These are phyloP conservation scores for Chloebia gouldiae DNA, from an alignment of 2,113 vertebrate genomes.

Conservation along the genomic window DNA sequence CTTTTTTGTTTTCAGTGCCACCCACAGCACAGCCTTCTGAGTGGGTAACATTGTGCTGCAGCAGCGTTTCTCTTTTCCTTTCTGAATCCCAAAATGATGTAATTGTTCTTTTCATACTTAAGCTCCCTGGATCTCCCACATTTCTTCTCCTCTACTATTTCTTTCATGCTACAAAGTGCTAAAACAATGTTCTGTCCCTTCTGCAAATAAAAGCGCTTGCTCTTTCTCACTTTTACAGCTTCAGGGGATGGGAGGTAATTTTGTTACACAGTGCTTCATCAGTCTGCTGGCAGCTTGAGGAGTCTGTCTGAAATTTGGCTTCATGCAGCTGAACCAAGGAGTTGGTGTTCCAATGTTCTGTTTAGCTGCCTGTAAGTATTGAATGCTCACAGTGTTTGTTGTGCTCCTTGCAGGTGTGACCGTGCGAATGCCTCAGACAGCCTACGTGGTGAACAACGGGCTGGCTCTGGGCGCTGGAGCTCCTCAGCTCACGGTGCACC, in stretches of 20 bases:
- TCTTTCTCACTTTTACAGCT: neutral
- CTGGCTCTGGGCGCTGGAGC: constrained; percentile 75
- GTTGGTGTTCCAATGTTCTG: neutral
- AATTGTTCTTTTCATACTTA: neutral
- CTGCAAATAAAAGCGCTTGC: neutral
- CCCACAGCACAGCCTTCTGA: neutral
- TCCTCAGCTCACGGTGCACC: constrained; percentile 83
- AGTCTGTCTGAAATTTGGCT: neutral
- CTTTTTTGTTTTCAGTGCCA: neutral
- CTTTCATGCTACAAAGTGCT: neutral
- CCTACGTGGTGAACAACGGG: constrained; percentile 82
- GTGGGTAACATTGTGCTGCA: neutral
- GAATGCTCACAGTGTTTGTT: neutral
- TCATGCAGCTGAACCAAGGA: neutral
- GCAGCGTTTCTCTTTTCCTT: neutral
- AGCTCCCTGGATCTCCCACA: neutral
- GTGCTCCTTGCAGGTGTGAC: constrained; percentile 69
- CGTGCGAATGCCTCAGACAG: constrained; percentile 78
- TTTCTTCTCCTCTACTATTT: neutral
- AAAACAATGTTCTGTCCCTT: neutral
- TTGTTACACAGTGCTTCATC: neutral
- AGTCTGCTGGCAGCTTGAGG: neutral
- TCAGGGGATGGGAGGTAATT: neutral
- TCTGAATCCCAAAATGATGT: neutral
- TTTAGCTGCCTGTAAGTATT: neutral